A percentile compares a stretch with the other conserved stretches of the same genome.
Conservation (phyloP, 2,888 invertebrate species). For the Neoscelio sp. region DNA sequence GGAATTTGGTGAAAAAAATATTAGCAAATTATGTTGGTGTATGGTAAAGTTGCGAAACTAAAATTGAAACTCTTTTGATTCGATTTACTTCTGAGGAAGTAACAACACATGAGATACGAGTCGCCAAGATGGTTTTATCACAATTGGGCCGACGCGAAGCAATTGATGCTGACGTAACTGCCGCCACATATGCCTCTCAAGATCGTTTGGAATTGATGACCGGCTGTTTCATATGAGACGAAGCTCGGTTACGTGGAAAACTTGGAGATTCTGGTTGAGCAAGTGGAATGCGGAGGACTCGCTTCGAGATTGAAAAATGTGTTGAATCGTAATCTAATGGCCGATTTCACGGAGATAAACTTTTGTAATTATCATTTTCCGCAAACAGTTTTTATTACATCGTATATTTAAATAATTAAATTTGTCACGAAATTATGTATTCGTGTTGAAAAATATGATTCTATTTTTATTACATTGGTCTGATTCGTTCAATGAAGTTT, state of each 20-base stretch:
- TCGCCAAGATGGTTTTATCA: slow-evolving; percentile 36
- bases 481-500: no score
- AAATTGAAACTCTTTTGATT: no score
- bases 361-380: no score
- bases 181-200: slow-evolving; percentile 49
- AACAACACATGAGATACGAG: slow-evolving; percentile 14
- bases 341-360: neutral
- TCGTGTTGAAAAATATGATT: no score
- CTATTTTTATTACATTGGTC: no score
- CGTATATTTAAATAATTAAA: no score
- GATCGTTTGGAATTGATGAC: slow-evolving; percentile 48
- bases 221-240: slow-evolving; percentile 31
- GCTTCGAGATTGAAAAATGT: slow-evolving; percentile 16
- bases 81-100: neutral
- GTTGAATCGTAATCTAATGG: neutral
- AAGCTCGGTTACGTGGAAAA: slow-evolving; percentile 23
- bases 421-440: no score
- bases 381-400: no score
- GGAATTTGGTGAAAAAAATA: no score
- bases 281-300: slow-evolving; percentile 13
- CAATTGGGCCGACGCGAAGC: slow-evolving; percentile 44
- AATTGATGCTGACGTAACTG: slow-evolving; percentile 59
- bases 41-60: no score
- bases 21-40: no score
- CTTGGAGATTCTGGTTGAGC: slow-evolving; percentile 29